Evolutionary conservation across 2,113 vertebrate species (phyloP).

Genomic region (Tauraco erythrolophus): DNA sequence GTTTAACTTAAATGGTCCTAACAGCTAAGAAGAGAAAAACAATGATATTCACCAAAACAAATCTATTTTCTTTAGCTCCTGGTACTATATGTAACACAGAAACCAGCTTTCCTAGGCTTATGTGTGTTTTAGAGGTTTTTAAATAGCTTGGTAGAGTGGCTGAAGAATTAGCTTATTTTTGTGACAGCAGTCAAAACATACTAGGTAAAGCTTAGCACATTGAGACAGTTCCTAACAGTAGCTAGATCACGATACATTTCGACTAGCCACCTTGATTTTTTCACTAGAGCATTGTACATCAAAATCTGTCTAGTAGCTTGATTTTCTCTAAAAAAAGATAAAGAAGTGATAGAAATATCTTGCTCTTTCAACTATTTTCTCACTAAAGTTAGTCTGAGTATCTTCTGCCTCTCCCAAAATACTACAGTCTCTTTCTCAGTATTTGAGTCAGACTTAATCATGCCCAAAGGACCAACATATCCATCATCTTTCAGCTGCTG

Average conservation of each 20-base stretch:
- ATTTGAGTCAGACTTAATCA: not conserved
- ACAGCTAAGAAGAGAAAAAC: not conserved
- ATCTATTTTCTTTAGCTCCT: not conserved
- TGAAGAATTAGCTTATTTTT: not conserved
- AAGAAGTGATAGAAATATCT: not conserved
- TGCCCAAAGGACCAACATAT: not conserved
- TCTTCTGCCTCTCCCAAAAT: not conserved
- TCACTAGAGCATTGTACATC: not conserved
- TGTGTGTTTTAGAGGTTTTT: not conserved
- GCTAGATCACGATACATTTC: not conserved
- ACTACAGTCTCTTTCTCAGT: not conserved
- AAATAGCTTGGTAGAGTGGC: not conserved
- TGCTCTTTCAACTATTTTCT: not conserved
- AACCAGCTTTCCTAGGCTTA: not conserved
- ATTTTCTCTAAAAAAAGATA: not conserved
- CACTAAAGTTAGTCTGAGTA: not conserved
- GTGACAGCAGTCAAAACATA: not conserved
- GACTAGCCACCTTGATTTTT: not conserved
- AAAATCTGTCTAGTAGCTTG: not conserved
- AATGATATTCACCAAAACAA: not conserved
- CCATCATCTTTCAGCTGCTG: accelerated
- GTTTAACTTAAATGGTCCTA: not conserved
- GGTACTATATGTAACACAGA: not conserved
- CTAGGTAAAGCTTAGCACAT: not conserved
- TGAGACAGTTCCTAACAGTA: not conserved